Conservation (phyloP, 2,888 invertebrate species). For the Thyatira batis region DNA sequence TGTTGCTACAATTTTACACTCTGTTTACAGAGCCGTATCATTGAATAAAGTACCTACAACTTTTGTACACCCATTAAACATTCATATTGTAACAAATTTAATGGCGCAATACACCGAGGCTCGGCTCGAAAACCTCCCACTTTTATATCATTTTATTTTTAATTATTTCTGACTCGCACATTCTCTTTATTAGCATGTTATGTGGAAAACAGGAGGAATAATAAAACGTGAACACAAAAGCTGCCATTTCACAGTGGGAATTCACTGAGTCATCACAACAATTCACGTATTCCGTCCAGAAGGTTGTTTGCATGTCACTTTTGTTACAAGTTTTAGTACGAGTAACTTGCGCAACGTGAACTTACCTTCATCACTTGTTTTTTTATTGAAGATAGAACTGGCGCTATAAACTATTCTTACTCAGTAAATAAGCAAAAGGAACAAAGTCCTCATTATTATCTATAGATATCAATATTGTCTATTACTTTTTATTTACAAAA, state of each 20-base stretch:
- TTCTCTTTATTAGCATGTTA: slow-evolving; percentile 50
- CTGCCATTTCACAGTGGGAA: slow-evolving; percentile 35
- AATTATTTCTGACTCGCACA: slow-evolving; percentile 44
- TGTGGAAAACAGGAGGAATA: slow-evolving; percentile 43
- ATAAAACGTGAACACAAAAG: slow-evolving; percentile 51
- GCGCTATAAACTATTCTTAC: too few species aligned
- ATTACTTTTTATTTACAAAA: too few species aligned
- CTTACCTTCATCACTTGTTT: background rate
- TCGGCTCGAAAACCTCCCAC: background rate
- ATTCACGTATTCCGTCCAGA: slow-evolving; percentile 17
- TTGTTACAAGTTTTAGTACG: background rate
- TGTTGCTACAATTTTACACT: too few species aligned
- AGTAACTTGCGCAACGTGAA: background rate
- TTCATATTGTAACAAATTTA: background rate
- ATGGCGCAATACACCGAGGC: background rate
- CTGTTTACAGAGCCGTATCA: background rate
- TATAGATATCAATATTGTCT: too few species aligned
- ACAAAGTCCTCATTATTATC: too few species aligned
- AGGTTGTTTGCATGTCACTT: slow-evolving; percentile 1
- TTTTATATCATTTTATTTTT: slow-evolving; percentile 30
- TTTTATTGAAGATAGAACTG: too few species aligned
- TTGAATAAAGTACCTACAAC: background rate
- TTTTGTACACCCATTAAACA: background rate
- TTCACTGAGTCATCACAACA: slow-evolving; percentile 25
- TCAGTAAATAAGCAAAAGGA: too few species aligned